Evolutionary conservation across 2,888 invertebrate genomes (phyloP).

Genomic region (Eupsilia transversa): DNA sequence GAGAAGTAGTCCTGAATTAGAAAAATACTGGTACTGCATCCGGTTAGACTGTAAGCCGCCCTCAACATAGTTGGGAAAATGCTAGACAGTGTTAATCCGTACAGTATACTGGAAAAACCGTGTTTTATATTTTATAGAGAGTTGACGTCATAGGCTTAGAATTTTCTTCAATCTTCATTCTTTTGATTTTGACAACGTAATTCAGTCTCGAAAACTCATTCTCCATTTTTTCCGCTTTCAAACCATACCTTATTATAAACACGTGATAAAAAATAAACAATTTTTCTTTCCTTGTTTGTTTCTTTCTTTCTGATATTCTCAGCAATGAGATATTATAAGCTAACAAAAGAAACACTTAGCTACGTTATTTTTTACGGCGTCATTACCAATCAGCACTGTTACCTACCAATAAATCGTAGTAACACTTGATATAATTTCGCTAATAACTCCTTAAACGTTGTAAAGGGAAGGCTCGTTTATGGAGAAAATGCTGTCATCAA

Average conservation of each 20-base stretch:
- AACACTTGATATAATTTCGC: slow-evolving; percentile 35
- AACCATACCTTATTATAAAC: background rate
- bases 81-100: background rate
- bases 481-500: slow-evolving; percentile 49
- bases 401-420: slow-evolving; percentile 10
- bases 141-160: background rate
- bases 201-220: background rate
- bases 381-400: background rate
- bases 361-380: background rate
- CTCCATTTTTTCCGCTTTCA: background rate
- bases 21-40: background rate
- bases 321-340: background rate
- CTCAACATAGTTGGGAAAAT: background rate
- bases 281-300: too few relatives aligned
- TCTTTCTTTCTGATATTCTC: too few relatives aligned
- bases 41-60: background rate
- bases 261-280: too few relatives aligned
- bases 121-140: background rate
- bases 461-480: slow-evolving; percentile 8
- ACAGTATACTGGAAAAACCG: background rate
- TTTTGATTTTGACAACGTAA: background rate
- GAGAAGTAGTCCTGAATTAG: background rate
- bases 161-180: background rate
- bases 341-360: background rate
- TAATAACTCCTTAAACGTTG: slow-evolving; percentile 37